phyloP scores from a whole-genome alignment of 2,888 invertebrate species.

The Cistogaster globosa region DNA sequence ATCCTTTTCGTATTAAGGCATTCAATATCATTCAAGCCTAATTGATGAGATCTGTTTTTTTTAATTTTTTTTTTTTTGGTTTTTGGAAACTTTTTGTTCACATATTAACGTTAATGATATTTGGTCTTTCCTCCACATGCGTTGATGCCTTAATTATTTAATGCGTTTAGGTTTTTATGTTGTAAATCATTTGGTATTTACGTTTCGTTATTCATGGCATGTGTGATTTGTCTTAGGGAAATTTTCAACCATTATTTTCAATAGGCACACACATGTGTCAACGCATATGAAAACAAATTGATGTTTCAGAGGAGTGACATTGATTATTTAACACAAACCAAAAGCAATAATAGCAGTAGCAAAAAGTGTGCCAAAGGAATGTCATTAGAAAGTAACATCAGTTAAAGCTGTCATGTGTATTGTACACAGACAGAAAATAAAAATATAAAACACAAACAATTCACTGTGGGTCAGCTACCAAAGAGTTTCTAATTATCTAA shows the following conservation, averaged over 20 bases:
- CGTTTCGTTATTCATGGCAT: background rate
- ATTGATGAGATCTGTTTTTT: background rate
- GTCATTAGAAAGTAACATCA: constrained; percentile 1
- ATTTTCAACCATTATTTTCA: constrained; percentile 10
- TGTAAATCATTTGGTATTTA: background rate
- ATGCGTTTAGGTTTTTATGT: constrained; percentile 2
- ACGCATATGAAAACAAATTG: background rate
- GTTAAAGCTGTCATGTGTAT: background rate
- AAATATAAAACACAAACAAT: background rate
- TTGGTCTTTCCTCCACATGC: constrained; percentile 16
- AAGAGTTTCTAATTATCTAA: background rate
- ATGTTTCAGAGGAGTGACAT: constrained; percentile 25
- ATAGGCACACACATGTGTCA: background rate
- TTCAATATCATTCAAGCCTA: background rate
- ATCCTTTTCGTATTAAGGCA: no score
- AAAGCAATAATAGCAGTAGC: background rate
- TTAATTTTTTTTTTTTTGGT: no score
- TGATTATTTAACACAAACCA: constrained; percentile 7
- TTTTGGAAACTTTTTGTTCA: background rate
- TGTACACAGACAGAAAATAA: background rate
- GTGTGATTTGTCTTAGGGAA: constrained; percentile 41
- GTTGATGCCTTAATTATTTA: constrained; percentile 55
- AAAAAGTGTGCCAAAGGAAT: background rate
- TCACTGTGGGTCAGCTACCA: background rate
- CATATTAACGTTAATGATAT: constrained; percentile 34